Conservation (phyloP, 2,797 vertebrate species). For the Steatocranus sp. region DNA sequence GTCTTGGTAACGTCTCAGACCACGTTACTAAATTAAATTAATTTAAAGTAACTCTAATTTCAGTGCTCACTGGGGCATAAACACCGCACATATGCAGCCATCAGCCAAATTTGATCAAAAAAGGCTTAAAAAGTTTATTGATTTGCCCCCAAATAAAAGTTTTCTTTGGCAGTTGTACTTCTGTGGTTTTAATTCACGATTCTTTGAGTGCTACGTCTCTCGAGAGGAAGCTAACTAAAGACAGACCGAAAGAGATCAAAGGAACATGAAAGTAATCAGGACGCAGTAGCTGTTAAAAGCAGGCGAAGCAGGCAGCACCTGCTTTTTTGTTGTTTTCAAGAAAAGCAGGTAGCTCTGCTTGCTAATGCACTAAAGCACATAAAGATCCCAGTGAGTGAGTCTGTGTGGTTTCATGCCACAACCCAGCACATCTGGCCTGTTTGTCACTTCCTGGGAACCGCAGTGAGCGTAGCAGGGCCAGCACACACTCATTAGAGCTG, state of each 20-base stretch:
- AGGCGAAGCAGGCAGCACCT: slow-evolving; percentile 34
- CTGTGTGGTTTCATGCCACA: not conserved
- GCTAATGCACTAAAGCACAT: slow-evolving; percentile 19
- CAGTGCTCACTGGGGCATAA: not conserved
- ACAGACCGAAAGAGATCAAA: not conserved
- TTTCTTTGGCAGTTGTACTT: not conserved
- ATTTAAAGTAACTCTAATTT: not conserved
- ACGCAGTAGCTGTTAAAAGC: slow-evolving; percentile 23
- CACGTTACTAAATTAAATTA: not conserved
- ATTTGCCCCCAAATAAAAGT: not conserved
- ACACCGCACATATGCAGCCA: not conserved
- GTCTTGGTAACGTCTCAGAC: no score
- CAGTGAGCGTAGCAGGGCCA: not conserved
- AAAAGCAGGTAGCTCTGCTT: slow-evolving; percentile 12
- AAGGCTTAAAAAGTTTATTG: not conserved
- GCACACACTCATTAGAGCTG: not conserved
- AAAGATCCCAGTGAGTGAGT: not conserved
- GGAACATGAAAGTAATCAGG: slow-evolving; percentile 21
- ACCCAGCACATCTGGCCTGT: slow-evolving; percentile 38
- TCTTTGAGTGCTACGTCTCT: not conserved
- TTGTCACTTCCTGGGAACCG: slow-evolving; percentile 21
- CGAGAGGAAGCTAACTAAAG: not conserved
- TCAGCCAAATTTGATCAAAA: not conserved
- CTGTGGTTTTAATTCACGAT: not conserved
- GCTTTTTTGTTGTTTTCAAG: not conserved